Base-by-base conservation (phyloP, 1,140 invertebrate species). In the Aphelinus atriplicis region DNA sequence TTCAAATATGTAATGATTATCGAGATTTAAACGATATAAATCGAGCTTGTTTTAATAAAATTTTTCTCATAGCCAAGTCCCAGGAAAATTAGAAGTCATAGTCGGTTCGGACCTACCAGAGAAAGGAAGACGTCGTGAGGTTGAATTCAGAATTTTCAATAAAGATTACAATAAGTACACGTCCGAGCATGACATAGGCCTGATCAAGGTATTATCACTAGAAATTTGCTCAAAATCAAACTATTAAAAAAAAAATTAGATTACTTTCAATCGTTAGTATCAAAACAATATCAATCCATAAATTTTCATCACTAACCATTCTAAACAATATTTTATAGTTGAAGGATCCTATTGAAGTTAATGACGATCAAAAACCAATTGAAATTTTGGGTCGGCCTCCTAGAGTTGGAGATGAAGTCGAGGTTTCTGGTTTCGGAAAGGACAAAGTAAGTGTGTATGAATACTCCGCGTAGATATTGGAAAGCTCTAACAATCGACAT, bases 141-240 rank as follows among this genome's bases (percentile, higher is more conserved):
- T 73, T 46, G 48, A 10, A 1, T 45, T 61, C 61, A 51, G 51
- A 7, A 61, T 73, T 6, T 7, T 9, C 3, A n/a, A 73, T 47
- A 26, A 9, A 10, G 47, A 60, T 1, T 73, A 67, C 7, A 67
- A 73, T 51, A 42, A 47, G 0, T 6, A 46, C 9, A 46, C 53
- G 1, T 9, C 42, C 56, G 66, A 68, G 2, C 56, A 73, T 61
- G 72, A 73, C 43, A 67, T 73, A 7, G 64, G 55, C 46, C 53
- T 73, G 50, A 67, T 73, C 4, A 61, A 73, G 71, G 71, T 73
- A 65, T 26, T 26, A 26, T 26, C 0, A 26, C 0, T 0, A 26
- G 26, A 26, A 26, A 26, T 26, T 26, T 26, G 26, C 0, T 26
- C 26, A 26, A 26, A 26, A 26, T 26, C 26, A 26, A 26, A 26